phyloP scores from a whole-genome alignment of 1,140 invertebrate genomes.

The Trissolcus basalis region DNA sequence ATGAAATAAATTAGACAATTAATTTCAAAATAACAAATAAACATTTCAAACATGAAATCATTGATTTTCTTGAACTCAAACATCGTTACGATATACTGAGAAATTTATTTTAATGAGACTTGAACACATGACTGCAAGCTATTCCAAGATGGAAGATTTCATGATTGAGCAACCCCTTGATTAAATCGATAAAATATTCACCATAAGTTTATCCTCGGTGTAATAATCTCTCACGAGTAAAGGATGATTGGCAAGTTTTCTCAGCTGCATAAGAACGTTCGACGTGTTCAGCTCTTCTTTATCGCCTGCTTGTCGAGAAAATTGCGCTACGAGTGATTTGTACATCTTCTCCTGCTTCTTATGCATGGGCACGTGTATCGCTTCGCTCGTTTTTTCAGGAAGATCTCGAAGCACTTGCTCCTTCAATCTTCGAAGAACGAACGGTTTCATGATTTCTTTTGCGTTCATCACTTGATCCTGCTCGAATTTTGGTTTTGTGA shows the following conservation, averaged over 20 bases:
- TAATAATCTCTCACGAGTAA: conserved; percentile 88
- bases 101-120: no score
- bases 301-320: conserved; percentile 81
- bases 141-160: no score
- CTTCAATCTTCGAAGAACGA: conserved; percentile 94
- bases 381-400: conserved; percentile 86
- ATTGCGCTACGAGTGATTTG: conserved; percentile 83
- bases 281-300: conserved; percentile 80
- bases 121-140: no score
- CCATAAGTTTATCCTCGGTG: conserved; percentile 80
- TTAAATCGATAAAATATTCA: not conserved
- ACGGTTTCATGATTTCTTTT: conserved; percentile 96
- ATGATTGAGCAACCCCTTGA: no score
- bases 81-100: no score
- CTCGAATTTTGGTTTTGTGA: conserved; percentile 85
- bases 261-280: conserved; percentile 91
- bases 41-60: no score
- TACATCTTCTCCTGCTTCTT: conserved; percentile 86
- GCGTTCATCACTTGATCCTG: conserved; percentile 92
- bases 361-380: conserved; percentile 81
- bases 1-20: no score
- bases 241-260: conserved; percentile 93
- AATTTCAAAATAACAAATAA: not conserved
- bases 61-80: no score
- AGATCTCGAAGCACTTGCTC: conserved; percentile 87